phyloP scores from a whole-genome alignment of 2,797 vertebrate genomes.

The Melanotaenia nigrans region DNA sequence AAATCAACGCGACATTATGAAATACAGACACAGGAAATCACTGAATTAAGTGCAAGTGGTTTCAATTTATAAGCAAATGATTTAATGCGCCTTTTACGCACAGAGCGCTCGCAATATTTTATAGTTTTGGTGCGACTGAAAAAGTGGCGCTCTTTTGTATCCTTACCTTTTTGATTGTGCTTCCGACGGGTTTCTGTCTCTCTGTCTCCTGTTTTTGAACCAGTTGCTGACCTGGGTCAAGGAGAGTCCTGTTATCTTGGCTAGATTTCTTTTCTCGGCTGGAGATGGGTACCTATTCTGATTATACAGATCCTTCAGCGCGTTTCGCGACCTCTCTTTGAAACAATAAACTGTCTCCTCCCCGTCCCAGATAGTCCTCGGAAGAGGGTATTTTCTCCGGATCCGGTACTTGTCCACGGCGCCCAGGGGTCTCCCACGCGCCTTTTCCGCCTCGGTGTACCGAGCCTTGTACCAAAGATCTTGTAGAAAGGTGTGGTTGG shows the following conservation, averaged over 20 bases:
- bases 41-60: background rate
- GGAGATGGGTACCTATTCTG: constrained; percentile 98
- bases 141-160: constrained; percentile 11
- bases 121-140: background rate
- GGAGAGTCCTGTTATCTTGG: constrained; percentile 97
- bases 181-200: constrained; percentile 96
- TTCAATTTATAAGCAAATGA: background rate
- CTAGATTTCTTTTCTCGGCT: constrained; percentile 95
- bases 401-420: constrained; percentile 99
- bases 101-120: background rate
- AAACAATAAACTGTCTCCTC: constrained; percentile 99
- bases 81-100: constrained; percentile 57
- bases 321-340: constrained; percentile 98
- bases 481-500: constrained; percentile 95
- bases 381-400: constrained; percentile 96
- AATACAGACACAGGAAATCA: constrained; percentile 20
- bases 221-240: constrained; percentile 99
- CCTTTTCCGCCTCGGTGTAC: constrained; percentile 97
- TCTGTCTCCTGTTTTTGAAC: constrained; percentile 98
- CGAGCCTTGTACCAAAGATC: constrained; percentile 99
- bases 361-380: constrained; percentile 99
- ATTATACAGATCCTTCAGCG: constrained; percentile 97
- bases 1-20: constrained; percentile 5
- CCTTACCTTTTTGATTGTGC: constrained; percentile 96
- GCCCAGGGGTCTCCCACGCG: constrained; percentile 95